Conservation (phyloP, 2,888 invertebrate genomes). For the Helicoverpa assulta region DNA sequence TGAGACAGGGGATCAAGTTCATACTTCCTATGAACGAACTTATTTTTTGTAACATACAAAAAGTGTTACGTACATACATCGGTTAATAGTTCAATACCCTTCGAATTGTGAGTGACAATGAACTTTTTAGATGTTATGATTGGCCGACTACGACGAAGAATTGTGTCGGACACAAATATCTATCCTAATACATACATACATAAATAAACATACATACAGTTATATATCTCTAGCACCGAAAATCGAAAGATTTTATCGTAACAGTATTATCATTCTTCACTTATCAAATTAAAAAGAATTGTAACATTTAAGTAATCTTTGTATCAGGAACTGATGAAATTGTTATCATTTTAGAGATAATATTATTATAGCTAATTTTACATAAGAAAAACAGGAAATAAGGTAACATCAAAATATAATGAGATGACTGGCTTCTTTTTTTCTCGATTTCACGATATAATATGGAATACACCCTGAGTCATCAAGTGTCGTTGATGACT, state of each 20-base stretch:
- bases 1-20: slow-evolving; percentile 4
- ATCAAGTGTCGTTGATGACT: slow-evolving; percentile 36
- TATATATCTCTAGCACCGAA: not conserved
- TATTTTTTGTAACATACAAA: slow-evolving; percentile 1
- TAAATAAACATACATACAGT: not conserved
- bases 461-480: slow-evolving; percentile 40
- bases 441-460: not conserved
- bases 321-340: slow-evolving; percentile 16
- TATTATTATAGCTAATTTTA: not conserved
- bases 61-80: not conserved
- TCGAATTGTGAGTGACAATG: slow-evolving; percentile 27
- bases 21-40: not conserved
- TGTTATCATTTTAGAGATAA: slow-evolving; percentile 9
- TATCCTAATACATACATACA: not conserved
- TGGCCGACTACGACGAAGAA: not conserved
- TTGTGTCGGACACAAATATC: not conserved
- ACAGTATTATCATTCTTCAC: slow-evolving; percentile 4
- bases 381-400: not conserved
- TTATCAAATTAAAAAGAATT: slow-evolving; percentile 22
- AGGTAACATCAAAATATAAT: not conserved
- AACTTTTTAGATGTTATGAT: slow-evolving; percentile 20
- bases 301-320: slow-evolving; percentile 7
- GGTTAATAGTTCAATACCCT: slow-evolving; percentile 31
- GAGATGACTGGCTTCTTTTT: slow-evolving; percentile 10
- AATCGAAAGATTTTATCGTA: not conserved